These are phyloP conservation scores for Mycetomoellerius zeteki DNA, from an alignment of 1,140 invertebrate genomes.

Conservation along the genomic window DNA sequence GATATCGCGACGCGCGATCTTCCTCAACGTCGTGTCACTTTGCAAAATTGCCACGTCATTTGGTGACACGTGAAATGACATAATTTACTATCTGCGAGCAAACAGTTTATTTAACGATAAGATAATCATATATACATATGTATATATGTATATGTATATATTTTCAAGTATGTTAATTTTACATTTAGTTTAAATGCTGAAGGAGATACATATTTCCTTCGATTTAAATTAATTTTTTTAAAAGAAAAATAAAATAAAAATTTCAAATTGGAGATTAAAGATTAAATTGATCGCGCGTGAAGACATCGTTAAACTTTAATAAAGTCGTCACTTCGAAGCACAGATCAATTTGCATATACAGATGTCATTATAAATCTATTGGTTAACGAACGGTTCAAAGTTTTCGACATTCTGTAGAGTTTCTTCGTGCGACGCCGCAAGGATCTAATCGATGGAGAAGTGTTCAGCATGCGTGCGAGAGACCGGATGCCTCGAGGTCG, in stretches of 20 bases:
- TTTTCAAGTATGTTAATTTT: neutral
- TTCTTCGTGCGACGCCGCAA: slow-evolving; percentile 20
- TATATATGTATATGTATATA: neutral
- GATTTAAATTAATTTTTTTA: neutral
- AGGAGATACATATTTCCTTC: neutral
- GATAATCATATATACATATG: neutral
- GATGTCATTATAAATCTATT: slow-evolving; percentile 20
- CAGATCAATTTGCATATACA: neutral
- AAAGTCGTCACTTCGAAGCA: neutral
- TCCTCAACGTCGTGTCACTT: neutral
- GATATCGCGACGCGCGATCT: slow-evolving; percentile 33
- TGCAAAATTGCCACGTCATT: slow-evolving; percentile 11
- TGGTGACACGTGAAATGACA: slow-evolving; percentile 28
- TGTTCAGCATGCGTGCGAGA: slow-evolving; percentile 26
- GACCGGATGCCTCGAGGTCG: slow-evolving; percentile 65
- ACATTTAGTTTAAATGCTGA: neutral
- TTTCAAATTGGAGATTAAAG: neutral
- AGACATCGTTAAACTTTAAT: slow-evolving; percentile 10
- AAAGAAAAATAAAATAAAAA: neutral
- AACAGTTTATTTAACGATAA: slow-evolving; percentile 19
- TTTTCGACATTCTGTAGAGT: slow-evolving; percentile 43
- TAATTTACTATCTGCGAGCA: slow-evolving; percentile 24
- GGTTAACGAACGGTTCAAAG: slow-evolving; percentile 7
- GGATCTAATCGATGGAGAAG: slow-evolving; percentile 46
- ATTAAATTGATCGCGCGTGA: neutral